A percentile compares a stretch with the other conserved stretches of the same genome.
Conservation (phyloP, 2,888 invertebrate genomes). For the Philereme transversata region DNA sequence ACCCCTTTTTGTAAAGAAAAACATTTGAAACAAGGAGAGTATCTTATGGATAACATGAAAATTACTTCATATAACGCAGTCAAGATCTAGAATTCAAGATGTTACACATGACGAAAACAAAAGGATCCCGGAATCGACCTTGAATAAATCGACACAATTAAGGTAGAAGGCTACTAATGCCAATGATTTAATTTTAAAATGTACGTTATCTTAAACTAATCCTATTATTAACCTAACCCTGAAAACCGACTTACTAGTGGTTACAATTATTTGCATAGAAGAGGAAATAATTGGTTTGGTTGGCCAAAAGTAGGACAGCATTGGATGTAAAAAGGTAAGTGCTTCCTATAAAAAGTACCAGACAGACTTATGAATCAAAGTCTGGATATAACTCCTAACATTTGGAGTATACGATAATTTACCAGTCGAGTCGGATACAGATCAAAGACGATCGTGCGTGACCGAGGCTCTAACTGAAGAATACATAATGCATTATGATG, state of each 20-base stretch:
- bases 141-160: constrained; percentile 27
- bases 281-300: too few relatives aligned
- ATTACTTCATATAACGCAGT: too few relatives aligned
- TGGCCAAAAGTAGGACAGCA: too few relatives aligned
- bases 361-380: constrained; percentile 13
- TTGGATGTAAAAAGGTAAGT: too few relatives aligned
- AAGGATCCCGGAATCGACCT: constrained; percentile 23
- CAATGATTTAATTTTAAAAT: neutral
- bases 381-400: constrained; percentile 14
- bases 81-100: neutral
- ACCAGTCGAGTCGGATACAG: constrained; percentile 51
- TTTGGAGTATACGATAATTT: constrained; percentile 40
- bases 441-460: constrained; percentile 63
- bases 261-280: too few relatives aligned
- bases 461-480: constrained; percentile 53
- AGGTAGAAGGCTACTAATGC: constrained; percentile 11
- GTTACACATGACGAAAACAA: constrained; percentile 13
- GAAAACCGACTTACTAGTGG: too few relatives aligned
- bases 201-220: constrained; percentile 3
- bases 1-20: too few relatives aligned
- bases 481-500: constrained; percentile 41
- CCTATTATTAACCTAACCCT: neutral
- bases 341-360: neutral
- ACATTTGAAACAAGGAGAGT: too few relatives aligned
- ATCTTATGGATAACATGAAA: too few relatives aligned